A percentile compares a stretch with the other conserved stretches of the same genome.
Evolutionary conservation across 2,797 vertebrate genomes (phyloP).

Genomic region (Zalophus californianus): DNA sequence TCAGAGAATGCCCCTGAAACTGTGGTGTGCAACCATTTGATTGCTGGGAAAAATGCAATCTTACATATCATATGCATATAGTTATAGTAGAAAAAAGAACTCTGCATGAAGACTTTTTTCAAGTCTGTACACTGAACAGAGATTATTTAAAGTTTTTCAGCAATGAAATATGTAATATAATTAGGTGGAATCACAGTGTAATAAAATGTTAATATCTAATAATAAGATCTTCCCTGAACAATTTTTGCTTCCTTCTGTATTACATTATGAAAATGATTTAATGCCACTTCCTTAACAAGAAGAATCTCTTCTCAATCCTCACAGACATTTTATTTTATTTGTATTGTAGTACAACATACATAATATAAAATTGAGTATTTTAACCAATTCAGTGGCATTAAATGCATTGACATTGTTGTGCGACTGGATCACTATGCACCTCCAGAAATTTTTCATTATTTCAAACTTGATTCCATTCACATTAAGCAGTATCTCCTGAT

Average conservation of each 20-base stretch:
- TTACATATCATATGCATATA: not conserved
- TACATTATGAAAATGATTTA: conserved; percentile 36
- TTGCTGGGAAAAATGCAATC: not conserved
- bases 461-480: not conserved
- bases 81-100: not conserved
- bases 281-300: not conserved
- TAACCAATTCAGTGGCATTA: not conserved
- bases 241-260: not conserved
- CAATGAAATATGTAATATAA: not conserved
- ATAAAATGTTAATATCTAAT: conserved; percentile 51
- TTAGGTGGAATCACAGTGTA: not conserved
- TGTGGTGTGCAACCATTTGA: not conserved
- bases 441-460: not conserved
- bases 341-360: conserved; percentile 7
- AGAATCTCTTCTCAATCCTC: not conserved
- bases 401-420: not conserved
- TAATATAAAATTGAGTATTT: not conserved
- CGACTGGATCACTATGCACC: not conserved
- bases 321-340: conserved; percentile 20
- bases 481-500: not conserved
- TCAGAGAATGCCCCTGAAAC: not conserved
- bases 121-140: not conserved
- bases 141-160: not conserved
- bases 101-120: not conserved
- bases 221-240: not conserved